Evolutionary conservation across 2,797 vertebrate species (phyloP).

Genomic region (Malacoctenus gilli): DNA sequence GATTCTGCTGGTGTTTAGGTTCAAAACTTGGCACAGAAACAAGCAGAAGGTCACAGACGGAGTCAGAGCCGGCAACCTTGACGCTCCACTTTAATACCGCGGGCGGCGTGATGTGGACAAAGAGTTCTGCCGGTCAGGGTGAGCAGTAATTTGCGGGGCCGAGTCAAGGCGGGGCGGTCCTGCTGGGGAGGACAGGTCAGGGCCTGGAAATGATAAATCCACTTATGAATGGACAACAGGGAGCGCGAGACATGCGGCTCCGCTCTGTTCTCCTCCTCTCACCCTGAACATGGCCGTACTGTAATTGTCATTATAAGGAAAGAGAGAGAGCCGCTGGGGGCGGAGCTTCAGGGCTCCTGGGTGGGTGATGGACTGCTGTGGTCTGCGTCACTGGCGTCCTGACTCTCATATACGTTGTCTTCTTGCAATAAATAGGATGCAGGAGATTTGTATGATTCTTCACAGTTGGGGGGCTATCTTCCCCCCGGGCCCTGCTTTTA

Average conservation of each 20-base stretch:
- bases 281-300: constrained; percentile 9
- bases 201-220: constrained; percentile 73
- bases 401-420: too few relatives aligned
- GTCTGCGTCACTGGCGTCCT: too few relatives aligned
- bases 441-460: too few relatives aligned
- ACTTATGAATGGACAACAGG: constrained; percentile 57
- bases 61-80: constrained; percentile 23
- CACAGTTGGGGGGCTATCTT: too few relatives aligned
- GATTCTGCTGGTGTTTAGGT: neutral
- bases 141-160: constrained; percentile 58
- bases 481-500: too few relatives aligned
- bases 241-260: constrained; percentile 32
- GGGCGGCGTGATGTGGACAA: constrained; percentile 42
- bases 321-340: neutral
- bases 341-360: too few relatives aligned
- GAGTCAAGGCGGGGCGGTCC: constrained; percentile 51
- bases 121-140: constrained; percentile 55
- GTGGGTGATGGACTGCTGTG: too few relatives aligned
- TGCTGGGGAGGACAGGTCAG: constrained; percentile 60
- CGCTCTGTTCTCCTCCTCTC: constrained; percentile 45
- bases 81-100: constrained; percentile 15
- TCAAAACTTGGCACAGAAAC: neutral
- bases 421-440: too few relatives aligned
- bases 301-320: constrained; percentile 1
- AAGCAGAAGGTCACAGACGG: constrained; percentile 35